Evolutionary conservation across 1,140 invertebrate species (phyloP).

Genomic region (Drosophila orosa): DNA sequence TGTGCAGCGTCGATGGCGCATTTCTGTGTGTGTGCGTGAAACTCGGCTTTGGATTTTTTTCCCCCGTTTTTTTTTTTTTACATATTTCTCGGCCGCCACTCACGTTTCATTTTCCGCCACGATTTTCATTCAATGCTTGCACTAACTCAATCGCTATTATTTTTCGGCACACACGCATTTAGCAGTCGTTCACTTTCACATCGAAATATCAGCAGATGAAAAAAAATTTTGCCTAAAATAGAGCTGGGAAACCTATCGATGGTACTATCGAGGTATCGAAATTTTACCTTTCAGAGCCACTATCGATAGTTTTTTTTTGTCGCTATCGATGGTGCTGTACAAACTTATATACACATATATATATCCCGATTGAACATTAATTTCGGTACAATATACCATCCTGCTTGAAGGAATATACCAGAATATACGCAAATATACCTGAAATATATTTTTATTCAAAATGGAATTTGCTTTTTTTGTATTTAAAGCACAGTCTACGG

Average conservation of each 20-base stretch:
- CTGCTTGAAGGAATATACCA: not conserved
- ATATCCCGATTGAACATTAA: slow-evolving; percentile 21
- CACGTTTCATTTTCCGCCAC: slow-evolving; percentile 46
- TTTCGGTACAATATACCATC: slow-evolving; percentile 8
- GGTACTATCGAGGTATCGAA: no score
- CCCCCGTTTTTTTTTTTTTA: no score
- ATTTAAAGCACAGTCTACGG: no score
- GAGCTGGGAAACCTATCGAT: no score
- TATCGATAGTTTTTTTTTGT: no score
- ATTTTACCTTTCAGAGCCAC: no score
- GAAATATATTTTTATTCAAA: not conserved
- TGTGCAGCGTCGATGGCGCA: slow-evolving; percentile 22
- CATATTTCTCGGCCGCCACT: slow-evolving; percentile 1
- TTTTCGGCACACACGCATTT: slow-evolving; percentile 21
- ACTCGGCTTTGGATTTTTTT: slow-evolving; percentile 38
- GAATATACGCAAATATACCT: not conserved
- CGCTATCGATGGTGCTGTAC: no score
- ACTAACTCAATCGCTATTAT: not conserved
- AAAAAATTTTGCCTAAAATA: no score
- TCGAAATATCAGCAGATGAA: no score
- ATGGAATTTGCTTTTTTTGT: not conserved
- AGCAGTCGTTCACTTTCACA: slow-evolving; percentile 36
- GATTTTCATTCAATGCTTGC: slow-evolving; percentile 21
- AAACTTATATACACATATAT: slow-evolving; percentile 14
- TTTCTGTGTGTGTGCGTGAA: slow-evolving; percentile 27